Conservation (phyloP, 2,113 vertebrate species). For the human (Homo sapiens) region DNA sequence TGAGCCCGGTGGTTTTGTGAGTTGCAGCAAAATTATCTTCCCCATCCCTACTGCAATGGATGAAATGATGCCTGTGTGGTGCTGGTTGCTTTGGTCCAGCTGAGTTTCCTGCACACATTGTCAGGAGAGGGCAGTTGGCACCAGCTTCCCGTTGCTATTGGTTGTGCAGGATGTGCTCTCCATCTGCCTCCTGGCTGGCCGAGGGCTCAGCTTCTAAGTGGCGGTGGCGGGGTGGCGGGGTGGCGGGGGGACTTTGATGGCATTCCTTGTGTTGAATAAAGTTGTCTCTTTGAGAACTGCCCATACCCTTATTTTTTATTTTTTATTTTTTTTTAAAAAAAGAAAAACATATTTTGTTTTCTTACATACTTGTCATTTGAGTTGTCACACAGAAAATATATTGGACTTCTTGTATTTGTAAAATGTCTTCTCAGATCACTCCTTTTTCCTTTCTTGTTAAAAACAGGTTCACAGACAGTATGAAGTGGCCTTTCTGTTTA, state of each 20-base stretch:
- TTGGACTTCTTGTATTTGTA: neutral
- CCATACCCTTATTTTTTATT: neutral
- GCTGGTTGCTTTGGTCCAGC: neutral
- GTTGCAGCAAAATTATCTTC: neutral
- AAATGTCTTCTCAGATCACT: neutral
- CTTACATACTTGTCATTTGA: constrained; percentile 10
- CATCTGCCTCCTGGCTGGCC: neutral
- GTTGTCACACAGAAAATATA: neutral
- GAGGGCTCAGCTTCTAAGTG: neutral
- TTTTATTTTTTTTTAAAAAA: no score
- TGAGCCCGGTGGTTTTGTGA: neutral
- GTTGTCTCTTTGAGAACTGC: neutral
- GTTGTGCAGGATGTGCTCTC: neutral
- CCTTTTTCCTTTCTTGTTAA: neutral
- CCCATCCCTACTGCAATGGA: neutral
- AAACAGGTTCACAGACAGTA: neutral
- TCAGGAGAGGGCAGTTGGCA: constrained; percentile 28
- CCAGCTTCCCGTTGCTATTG: neutral
- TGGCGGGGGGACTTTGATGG: neutral
- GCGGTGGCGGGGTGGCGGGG: rapidly evolving
- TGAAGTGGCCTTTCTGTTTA: constrained; percentile 67
- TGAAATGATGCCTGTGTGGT: neutral
- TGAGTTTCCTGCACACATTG: neutral
- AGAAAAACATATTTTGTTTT: neutral
- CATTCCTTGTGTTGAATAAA: neutral